Base-by-base conservation (phyloP, 2,797 vertebrate genomes). In the Lithobates sylvaticus region DNA sequence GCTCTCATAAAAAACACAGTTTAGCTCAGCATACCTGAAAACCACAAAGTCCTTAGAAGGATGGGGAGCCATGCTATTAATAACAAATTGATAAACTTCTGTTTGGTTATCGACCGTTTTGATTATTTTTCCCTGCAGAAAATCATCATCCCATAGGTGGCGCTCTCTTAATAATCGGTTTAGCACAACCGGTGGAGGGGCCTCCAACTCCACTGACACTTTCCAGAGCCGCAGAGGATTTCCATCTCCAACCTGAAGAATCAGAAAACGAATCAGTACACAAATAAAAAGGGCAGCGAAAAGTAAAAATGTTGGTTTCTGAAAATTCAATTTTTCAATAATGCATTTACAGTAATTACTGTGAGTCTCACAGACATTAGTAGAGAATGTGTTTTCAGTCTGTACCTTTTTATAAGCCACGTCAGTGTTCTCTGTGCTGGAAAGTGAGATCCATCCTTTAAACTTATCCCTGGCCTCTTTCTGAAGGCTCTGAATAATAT, bases 131-230 rank as follows among this genome's bases (percentile, higher is more conserved):
- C 97, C 99, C 89, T 99, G 97, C 90, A 98, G 92, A 82, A 99
- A 96, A 90, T 99, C 98, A 69, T 98, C 96, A 0, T 99, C 98
- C 98, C 98, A 99, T 81, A 98, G 95, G 91, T 99, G 98, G 76
- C 98, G 97, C 92, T 99, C 98, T 88, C 98, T 94, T 84, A 99
- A 93, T 89, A 99, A 96, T 0, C 98, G 95, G 86, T 99, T 99
- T 92, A 99, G 88, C 54, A 99, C 98, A 18, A 98, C 97, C 0
- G 97, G 97, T 0, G 98, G 98, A 0, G 98, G 98, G 0, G 98
- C 98, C 88, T 99, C 98, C 47, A 99, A 97, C 92, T 99, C 98
- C 50, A 96, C 97, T 0, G 97, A 96, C 12, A 96, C 97, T 87
- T 97, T 96, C 98, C 98, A 99, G 6, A 97, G 92, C 84, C 95